phyloP scores from a whole-genome alignment of 1,140 invertebrate species.

The Lepidurus apus region DNA sequence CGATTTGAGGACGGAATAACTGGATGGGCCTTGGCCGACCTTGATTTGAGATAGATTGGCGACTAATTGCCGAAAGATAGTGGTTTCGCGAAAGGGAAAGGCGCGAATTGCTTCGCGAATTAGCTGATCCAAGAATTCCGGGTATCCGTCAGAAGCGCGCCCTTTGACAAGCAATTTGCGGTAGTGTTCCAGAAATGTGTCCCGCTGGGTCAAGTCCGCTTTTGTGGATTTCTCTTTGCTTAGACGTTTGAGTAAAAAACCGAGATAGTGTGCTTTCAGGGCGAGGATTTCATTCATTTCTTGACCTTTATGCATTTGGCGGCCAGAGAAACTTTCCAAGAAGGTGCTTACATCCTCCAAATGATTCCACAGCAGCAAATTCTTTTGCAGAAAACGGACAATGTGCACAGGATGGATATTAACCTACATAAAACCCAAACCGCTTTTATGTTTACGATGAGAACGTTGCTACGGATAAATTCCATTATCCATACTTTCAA shows the following conservation, averaged over 20 bases:
- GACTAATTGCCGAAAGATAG: constrained; percentile 74
- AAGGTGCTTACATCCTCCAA: constrained; percentile 71
- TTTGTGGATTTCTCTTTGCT: constrained; percentile 42
- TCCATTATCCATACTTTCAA: no score
- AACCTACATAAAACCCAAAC: constrained; percentile 45
- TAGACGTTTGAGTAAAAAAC: constrained; percentile 67
- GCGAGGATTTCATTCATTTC: constrained; percentile 89
- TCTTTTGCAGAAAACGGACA: constrained; percentile 68
- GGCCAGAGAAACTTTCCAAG: constrained; percentile 74
- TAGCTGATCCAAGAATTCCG: constrained; percentile 74
- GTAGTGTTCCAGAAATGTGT: constrained; percentile 36
- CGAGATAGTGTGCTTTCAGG: constrained; percentile 84
- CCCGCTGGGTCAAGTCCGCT: constrained; percentile 37
- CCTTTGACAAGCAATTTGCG: constrained; percentile 60
- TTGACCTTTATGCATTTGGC: constrained; percentile 73
- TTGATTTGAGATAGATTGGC: constrained; percentile 63
- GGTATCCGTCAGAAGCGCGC: constrained; percentile 63
- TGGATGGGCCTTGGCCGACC: constrained; percentile 55
- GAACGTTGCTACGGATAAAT: no score
- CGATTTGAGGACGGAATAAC: constrained; percentile 65
- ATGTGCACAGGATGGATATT: constrained; percentile 83
- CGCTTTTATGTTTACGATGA: no score
- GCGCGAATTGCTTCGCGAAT: constrained; percentile 75
- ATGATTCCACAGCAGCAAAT: constrained; percentile 65
- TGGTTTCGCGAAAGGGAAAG: constrained; percentile 80